Conservation (phyloP, 2,113 vertebrate species). For the Columba janthina region DNA sequence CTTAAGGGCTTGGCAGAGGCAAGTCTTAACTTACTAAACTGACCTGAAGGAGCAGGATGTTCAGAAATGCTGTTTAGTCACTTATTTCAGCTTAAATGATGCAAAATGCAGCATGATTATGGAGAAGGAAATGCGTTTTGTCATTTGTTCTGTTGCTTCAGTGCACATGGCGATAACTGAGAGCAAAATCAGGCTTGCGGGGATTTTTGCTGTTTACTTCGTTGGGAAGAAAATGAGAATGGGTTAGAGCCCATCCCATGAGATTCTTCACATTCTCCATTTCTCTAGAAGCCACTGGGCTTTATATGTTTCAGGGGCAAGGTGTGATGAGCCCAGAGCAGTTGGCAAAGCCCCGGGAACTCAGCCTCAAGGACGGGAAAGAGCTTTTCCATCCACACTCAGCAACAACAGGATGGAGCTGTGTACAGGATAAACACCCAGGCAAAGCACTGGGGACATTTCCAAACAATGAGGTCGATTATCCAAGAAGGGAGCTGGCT, state of each 20-base stretch:
- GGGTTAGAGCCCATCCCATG: background rate
- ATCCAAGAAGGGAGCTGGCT: background rate
- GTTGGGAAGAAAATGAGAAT: background rate
- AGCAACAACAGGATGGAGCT: background rate
- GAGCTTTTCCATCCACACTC: background rate
- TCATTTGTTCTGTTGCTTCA: background rate
- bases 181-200: background rate
- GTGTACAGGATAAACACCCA: background rate
- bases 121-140: background rate
- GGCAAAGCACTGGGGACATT: background rate
- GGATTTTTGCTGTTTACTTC: background rate
- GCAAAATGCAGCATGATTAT: background rate
- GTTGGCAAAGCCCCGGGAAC: background rate
- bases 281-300: background rate
- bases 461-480: background rate
- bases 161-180: background rate
- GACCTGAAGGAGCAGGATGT: background rate
- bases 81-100: background rate
- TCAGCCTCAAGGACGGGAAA: background rate
- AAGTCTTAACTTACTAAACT: background rate
- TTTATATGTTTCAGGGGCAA: background rate
- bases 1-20: background rate
- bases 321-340: background rate
- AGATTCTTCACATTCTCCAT: fast-evolving
- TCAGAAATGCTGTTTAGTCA: background rate